Evolutionary conservation across 2,888 invertebrate genomes (phyloP), one percentile per base, ranked within the genome.

Genomic region (Epinotia brunnichana): DNA sequence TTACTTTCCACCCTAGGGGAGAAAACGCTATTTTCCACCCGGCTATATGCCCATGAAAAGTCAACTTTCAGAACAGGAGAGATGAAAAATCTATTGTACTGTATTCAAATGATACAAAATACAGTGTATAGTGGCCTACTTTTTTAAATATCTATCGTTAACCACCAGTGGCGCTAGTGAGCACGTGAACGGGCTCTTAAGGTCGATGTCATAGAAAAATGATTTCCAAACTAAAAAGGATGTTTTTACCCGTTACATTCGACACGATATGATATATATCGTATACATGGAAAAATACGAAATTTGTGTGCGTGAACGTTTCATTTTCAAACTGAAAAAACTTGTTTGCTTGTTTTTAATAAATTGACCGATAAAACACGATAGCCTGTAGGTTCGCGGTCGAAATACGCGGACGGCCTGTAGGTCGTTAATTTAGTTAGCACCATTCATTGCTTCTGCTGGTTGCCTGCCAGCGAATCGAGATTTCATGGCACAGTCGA

Each of bases 121-220:
- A n/a, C n/a, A n/a, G n/a, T n/a, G n/a, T n/a, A n/a, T n/a, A n/a
- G n/a, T n/a, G n/a, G n/a, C n/a, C n/a, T n/a, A n/a, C n/a, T n/a
- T n/a, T n/a, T n/a, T n/a, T n/a, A n/a, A n/a, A n/a, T n/a, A n/a
- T n/a, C n/a, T n/a, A n/a, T n/a, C n/a, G n/a, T n/a, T n/a, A n/a
- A n/a, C n/a, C n/a, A n/a, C n/a, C n/a, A n/a, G n/a, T n/a, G n/a
- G n/a, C n/a, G n/a, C n/a, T n/a, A n/a, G n/a, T n/a, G n/a, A n/a
- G n/a, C n/a, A n/a, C n/a, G n/a, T n/a, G n/a, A n/a, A n/a, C n/a
- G n/a, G n/a, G n/a, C n/a, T n/a, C n/a, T n/a, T n/a, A n/a, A n/a
- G n/a, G n/a, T n/a, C n/a, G n/a, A n/a, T n/a, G 72, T 62, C 59
- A 66, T 19, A 59, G 35, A 17, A 56, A 60, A 59, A 71, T 60